Evolutionary conservation across 2,888 invertebrate species (phyloP).

Genomic region (Taphrorychus bicolor): DNA sequence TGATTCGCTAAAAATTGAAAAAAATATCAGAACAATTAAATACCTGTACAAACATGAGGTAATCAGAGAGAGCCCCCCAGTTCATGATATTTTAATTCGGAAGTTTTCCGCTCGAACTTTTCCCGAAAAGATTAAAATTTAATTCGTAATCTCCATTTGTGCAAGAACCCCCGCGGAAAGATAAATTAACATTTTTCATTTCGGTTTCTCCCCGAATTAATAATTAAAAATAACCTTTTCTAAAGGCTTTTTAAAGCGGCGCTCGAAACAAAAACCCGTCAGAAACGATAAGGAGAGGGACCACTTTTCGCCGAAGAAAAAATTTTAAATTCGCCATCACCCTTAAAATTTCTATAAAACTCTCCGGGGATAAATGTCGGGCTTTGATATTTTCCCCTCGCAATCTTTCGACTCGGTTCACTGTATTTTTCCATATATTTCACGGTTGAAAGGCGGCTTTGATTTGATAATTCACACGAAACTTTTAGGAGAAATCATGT

Average conservation of each 20-base stretch:
- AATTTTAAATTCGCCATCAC: conserved; percentile 30
- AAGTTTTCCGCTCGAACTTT: conserved; percentile 9
- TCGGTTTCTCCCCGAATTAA: conserved; percentile 35
- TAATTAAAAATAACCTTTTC: conserved; percentile 41
- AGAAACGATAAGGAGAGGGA: conserved; percentile 10
- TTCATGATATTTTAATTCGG: conserved; percentile 1
- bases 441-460: conserved; percentile 14
- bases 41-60: not conserved
- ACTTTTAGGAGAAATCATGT: conserved; percentile 5
- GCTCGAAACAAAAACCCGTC: conserved; percentile 30
- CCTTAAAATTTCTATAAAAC: conserved; percentile 35
- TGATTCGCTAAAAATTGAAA: too few species aligned
- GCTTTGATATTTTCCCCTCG: conserved; percentile 17
- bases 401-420: conserved; percentile 18
- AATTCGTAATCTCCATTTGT: conserved; percentile 30
- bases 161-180: conserved; percentile 20
- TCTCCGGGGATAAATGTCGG: conserved; percentile 35
- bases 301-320: conserved; percentile 32
- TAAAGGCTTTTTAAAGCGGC: conserved; percentile 31
- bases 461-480: conserved; percentile 25
- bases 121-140: conserved; percentile 22
- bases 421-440: conserved; percentile 27
- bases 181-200: conserved; percentile 32
- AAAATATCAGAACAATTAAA: not conserved
- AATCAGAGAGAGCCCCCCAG: not conserved